Evolutionary conservation across 2,888 invertebrate species (phyloP), one percentile per base, ranked within the genome.

Genomic region (Elegia similella): DNA sequence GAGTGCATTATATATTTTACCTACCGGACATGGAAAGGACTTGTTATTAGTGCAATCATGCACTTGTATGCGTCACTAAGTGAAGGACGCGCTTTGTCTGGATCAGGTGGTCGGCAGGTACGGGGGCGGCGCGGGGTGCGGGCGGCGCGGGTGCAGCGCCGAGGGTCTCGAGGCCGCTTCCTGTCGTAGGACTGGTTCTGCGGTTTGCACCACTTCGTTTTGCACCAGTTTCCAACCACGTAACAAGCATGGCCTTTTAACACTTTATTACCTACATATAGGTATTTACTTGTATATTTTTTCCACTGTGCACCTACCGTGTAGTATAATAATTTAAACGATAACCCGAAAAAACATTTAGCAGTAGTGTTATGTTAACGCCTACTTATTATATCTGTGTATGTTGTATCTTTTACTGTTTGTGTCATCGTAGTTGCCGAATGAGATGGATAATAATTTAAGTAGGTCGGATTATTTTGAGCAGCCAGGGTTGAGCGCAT

Each of bases 21-120:
- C 68, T 80, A 78, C 78, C 86, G 87, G 88, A 87, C 80, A 76
- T 85, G 76, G 73, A 84, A 84, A 83, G 78, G 81, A 79, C 76
- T 82, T 72, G 75, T 82, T 84, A 82, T 78, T 88, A 84, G 88
- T 86, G 86, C 86, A 88, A 87, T 88, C n/a, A n/a, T n/a, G 88
- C 88, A 88, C 88, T 87, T 86, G 86, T 73, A 84, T 86, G 87
- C 86, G 88, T 88, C 88, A 88, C 76, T 68, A 72, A 72, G 78
- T 74, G 88, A 88, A 88, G 88, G 88, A 88, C 88, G 86, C 80
- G 87, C 87, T 88, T 88, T 88, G 88, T 88, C 88, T 88, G 86
- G 86, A 86, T 84, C 88, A 86, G 86, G 86, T 86, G 86, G 80
- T 78, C 73, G 76, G 64, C 73, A 72, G 72, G 72, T 72, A 70